These are phyloP conservation scores for Nowickia ferox DNA, from an alignment of 2,888 invertebrate species.

Conservation along the genomic window DNA sequence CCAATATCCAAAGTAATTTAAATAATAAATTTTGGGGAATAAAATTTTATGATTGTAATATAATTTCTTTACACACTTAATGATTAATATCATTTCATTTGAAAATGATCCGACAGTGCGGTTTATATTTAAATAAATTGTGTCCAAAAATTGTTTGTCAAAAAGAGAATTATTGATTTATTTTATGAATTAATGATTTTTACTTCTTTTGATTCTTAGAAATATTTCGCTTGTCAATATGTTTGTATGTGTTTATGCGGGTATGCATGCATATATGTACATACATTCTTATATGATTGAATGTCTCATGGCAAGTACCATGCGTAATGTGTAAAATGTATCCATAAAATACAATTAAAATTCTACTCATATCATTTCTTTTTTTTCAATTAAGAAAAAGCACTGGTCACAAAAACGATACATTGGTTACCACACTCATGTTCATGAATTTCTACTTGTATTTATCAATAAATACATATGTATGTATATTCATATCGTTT, in stretches of 20 bases:
- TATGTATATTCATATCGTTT: too few species aligned
- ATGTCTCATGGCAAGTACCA: conserved; percentile 28
- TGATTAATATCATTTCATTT: conserved; percentile 41
- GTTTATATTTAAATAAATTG: conserved; percentile 20
- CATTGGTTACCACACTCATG: conserved; percentile 20
- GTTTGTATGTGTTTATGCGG: conserved; percentile 1
- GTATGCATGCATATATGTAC: neutral
- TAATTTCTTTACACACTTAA: conserved; percentile 17
- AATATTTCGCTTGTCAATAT: conserved; percentile 30
- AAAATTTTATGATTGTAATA: neutral
- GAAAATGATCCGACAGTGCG: conserved; percentile 37
- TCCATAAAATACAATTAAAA: conserved; percentile 55
- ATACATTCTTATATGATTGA: neutral
- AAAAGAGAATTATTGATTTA: conserved; percentile 17
- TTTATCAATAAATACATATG: neutral
- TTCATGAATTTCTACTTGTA: conserved; percentile 19
- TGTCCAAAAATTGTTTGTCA: conserved; percentile 31
- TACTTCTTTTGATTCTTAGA: conserved; percentile 29
- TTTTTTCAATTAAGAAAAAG: conserved; percentile 60
- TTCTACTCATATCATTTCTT: conserved; percentile 53
- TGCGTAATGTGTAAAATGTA: conserved; percentile 13
- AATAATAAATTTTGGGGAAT: neutral
- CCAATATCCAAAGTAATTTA: neutral
- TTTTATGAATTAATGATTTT: neutral
- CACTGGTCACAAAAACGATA: conserved; percentile 53